Base-by-base conservation (phyloP, 35 echinoderm and acorn worm genomes). In the Apostichopus japonicus region DNA sequence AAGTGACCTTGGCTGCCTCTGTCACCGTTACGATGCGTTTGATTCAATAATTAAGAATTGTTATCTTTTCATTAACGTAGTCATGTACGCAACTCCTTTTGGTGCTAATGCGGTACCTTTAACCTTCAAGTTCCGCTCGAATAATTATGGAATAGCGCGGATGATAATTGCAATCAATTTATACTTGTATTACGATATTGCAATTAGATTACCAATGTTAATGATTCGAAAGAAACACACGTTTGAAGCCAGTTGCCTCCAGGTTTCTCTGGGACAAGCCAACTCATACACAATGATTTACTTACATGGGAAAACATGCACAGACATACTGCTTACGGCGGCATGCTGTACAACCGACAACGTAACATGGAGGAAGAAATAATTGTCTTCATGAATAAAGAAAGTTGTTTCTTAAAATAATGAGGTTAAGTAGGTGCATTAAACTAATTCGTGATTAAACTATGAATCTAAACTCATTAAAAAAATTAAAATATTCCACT, bases 111-210 rank as follows among this genome's bases (percentile, higher is more conserved):
- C 63, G 63, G 63, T 67, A 15, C 63, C 63, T 67, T 67, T 67
- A 83, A 83, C 79, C 79, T 83, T 83, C 25, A 83, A 83, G 79
- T 83, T 83, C 54, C 79, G 54, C 2, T 83, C 79, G 52, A 83
- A 55, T 83, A 55, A 83, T 56, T 83, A 44, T 1, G 1, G 33
- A 44, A 44, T 44, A 44, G 17, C 44, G 24, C 7, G 51, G 17
- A 33, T 54, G 79, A 52, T 83, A 83, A 83, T 83, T 83, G 79
- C 79, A 83, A 83, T 83, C 79, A 83, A 54, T 83, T 83, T 83
- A 55, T 54, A 55, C 79, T 83, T 83, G 79, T 17, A 24, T 44
- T 83, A 44, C 54, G 79, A 83, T 83, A 54, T 55, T 13, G 16
- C 15, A 83, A 83, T 83, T 83, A 83, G 79, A 83, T 83, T 83